Evolutionary conservation across 2,113 vertebrate genomes (phyloP), one percentile per base, ranked within the genome.

Genomic region (Rhineura floridana): DNA sequence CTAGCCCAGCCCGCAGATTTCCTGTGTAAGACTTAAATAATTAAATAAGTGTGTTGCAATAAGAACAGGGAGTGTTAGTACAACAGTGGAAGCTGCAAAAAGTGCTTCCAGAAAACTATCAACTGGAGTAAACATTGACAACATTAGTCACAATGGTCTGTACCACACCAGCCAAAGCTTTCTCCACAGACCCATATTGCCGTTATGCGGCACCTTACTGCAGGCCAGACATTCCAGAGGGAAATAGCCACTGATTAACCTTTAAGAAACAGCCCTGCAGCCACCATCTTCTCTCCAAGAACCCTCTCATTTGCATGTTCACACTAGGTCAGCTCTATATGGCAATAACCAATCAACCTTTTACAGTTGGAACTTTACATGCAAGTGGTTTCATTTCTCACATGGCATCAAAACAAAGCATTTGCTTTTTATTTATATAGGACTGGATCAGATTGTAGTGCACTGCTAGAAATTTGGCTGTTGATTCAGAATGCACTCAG

Each of bases 361-460:
- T 87, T 30, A 0, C 42, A 59, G 10, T 12, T 63, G 72, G 30
- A 85, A 25, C 44, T 44, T 76, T 77, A 63, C 25, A 59, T 76
- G 36, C 17, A 30, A 62, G 42, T 77, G 30, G 39, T 44, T 83
- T 70, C 15, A 83, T 50, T 83, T 84, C 46, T 70, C 65, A 84
- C 10, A 12, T 8, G 7, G 63, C 44, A 83, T 17, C 63, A 82
- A 28, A 90, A 23, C 72, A 87, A 62, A 55, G 81, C 28, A 39
- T 90, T 79, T 39, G 75, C 86, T 39, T 72, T n/a, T n/a, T 85
- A 70, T 44, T 89, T 81, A 36, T 79, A 89, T 84, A 59, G 50
- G 4, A 63, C 63, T 88, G 21, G 46, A 72, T 55, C 1, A 1
- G 69, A 72, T 30, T 13, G 77, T 55, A 80, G 39, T 44, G 39